A percentile compares a stretch with the other conserved stretches of the same genome.
Evolutionary conservation across 2,888 invertebrate species (phyloP).

Genomic region (Agelastica alni): DNA sequence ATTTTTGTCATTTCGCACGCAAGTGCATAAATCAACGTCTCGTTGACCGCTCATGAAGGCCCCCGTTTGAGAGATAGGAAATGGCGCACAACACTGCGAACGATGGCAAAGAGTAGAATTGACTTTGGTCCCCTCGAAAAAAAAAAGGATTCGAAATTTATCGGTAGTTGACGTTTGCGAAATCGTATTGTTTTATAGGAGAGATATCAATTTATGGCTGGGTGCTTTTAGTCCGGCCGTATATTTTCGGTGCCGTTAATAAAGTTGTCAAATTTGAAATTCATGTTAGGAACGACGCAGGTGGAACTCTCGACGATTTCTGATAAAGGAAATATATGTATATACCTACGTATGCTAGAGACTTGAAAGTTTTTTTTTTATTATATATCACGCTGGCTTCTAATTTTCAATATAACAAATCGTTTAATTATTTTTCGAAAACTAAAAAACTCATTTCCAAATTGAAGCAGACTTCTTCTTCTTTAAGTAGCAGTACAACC

Average conservation of each 20-base stretch:
- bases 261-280: slow-evolving; percentile 28
- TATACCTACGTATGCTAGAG: no score
- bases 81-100: slow-evolving; percentile 26
- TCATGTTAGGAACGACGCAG: slow-evolving; percentile 22
- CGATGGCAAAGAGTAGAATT: slow-evolving; percentile 16
- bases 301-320: slow-evolving; percentile 14
- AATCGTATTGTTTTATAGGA: slow-evolving; percentile 34
- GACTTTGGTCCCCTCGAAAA: slow-evolving; percentile 20
- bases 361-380: no score
- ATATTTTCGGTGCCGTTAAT: slow-evolving; percentile 27
- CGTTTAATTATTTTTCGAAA: no score
- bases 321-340: slow-evolving; percentile 13
- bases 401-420: no score
- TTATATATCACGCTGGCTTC: no score
- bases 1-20: slow-evolving; percentile 4
- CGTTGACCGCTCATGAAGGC: slow-evolving; percentile 42
- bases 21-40: slow-evolving; percentile 40
- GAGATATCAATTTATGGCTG: slow-evolving; percentile 31
- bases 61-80: slow-evolving; percentile 31
- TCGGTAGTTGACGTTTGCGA: slow-evolving; percentile 32
- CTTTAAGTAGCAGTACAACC: no score
- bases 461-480: no score
- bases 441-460: no score
- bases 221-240: slow-evolving; percentile 30
- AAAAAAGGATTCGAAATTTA: slow-evolving; percentile 33